A percentile compares a stretch with the other conserved stretches of the same genome.
Evolutionary conservation across 2,113 vertebrate genomes (phyloP).

Genomic region (Zosterops japonicus): DNA sequence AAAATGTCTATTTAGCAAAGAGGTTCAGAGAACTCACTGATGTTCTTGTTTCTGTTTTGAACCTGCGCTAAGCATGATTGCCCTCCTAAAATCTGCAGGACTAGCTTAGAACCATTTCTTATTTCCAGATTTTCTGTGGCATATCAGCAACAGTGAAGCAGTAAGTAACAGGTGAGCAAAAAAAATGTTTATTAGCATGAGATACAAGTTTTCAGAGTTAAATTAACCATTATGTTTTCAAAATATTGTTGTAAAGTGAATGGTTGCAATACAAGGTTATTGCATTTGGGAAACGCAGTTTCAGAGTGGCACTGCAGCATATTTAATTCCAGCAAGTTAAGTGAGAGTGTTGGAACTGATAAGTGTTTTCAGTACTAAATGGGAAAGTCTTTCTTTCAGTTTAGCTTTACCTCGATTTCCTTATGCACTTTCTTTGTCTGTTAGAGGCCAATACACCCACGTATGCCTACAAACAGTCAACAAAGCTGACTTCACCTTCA

Average conservation of each 20-base stretch:
- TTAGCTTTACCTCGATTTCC: not conserved
- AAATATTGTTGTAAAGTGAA: not conserved
- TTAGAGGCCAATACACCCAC: not conserved
- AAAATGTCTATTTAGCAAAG: not conserved
- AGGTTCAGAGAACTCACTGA: not conserved
- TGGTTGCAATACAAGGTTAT: not conserved
- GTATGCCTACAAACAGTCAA: not conserved
- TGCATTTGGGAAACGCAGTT: not conserved
- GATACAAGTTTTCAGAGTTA: not conserved
- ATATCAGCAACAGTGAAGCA: not conserved
- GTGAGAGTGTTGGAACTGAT: not conserved
- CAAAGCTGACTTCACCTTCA: not conserved
- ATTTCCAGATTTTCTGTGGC: not conserved
- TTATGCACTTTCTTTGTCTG: not conserved
- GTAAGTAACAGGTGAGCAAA: not conserved
- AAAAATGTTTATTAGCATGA: not conserved
- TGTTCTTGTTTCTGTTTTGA: not conserved
- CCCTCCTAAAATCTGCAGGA: not conserved
- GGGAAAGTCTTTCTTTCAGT: not conserved
- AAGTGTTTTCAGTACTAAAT: not conserved
- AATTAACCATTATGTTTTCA: not conserved
- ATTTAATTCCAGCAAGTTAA: not conserved
- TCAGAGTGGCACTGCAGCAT: not conserved
- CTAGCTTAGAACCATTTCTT: not conserved
- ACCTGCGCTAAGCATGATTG: not conserved